Evolutionary conservation across 1,140 invertebrate species (phyloP).

Genomic region (Hylaeus volcanicus): DNA sequence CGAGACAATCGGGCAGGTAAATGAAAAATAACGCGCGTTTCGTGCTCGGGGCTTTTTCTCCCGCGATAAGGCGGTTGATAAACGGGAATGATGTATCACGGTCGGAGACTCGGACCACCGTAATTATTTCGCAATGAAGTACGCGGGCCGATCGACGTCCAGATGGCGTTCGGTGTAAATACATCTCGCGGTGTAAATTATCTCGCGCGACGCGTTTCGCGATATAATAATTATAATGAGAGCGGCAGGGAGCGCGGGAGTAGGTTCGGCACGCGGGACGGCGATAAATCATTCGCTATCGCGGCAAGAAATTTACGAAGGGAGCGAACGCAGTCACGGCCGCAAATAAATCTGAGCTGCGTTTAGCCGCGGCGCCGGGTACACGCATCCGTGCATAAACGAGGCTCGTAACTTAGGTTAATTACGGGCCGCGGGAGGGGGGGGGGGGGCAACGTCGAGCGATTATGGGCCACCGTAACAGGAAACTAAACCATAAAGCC

Average conservation of each 20-base stretch:
- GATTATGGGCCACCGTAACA: not conserved
- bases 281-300: slow-evolving; percentile 22
- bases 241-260: too few relatives aligned
- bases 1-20: too few relatives aligned
- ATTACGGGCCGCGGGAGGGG: not conserved
- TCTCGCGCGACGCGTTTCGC: not conserved
- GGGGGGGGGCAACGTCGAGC: not conserved
- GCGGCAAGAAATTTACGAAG: not conserved
- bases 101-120: too few relatives aligned
- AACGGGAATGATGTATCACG: too few relatives aligned
- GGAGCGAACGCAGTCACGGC: not conserved
- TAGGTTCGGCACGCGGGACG: not conserved
- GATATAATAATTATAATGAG: not conserved
- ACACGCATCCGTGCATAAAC: slow-evolving; percentile 23
- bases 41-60: too few relatives aligned
- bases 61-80: too few relatives aligned
- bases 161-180: too few relatives aligned
- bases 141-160: too few relatives aligned
- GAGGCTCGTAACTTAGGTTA: slow-evolving; percentile 16
- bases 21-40: too few relatives aligned
- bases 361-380: slow-evolving; percentile 4
- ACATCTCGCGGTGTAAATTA: too few relatives aligned
- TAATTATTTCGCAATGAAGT: too few relatives aligned
- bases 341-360: slow-evolving; percentile 11
- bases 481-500: not conserved